A percentile compares a stretch with the other conserved stretches of the same genome.
These are phyloP conservation scores for Ornithoptera alexandrae DNA, from an alignment of 2,888 invertebrate species.

Conservation along the genomic window DNA sequence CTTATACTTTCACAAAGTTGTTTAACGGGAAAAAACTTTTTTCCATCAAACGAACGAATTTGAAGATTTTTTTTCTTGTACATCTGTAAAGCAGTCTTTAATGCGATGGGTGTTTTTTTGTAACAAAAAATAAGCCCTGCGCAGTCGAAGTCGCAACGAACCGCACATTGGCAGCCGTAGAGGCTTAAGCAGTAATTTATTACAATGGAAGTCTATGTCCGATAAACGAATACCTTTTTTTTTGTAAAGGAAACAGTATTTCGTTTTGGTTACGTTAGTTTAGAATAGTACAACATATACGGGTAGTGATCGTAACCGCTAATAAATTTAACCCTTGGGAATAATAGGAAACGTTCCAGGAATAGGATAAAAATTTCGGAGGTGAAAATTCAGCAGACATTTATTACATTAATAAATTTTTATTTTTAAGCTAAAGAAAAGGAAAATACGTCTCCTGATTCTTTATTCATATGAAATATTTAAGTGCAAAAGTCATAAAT, in stretches of 20 bases:
- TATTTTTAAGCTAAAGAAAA: not conserved
- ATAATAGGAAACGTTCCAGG: conserved; percentile 12
- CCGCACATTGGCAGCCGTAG: not conserved
- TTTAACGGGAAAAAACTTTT: not conserved
- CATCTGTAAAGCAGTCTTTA: not conserved
- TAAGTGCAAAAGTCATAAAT: not conserved
- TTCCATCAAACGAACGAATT: not conserved
- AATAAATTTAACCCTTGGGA: conserved; percentile 21
- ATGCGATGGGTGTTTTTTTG: no score
- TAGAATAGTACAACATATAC: not conserved
- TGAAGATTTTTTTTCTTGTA: not conserved
- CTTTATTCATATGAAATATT: not conserved
- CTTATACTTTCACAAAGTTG: not conserved
- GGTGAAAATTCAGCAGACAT: not conserved
- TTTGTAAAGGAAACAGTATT: not conserved
- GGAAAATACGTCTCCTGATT: not conserved
- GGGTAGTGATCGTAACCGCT: not conserved
- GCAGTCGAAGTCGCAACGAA: not conserved
- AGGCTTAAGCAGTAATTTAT: not conserved
- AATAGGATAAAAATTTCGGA: not conserved
- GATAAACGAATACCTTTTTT: not conserved
- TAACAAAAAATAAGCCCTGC: not conserved
- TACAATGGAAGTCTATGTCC: not conserved
- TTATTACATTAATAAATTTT: not conserved
- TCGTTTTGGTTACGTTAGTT: not conserved